Evolutionary conservation across 2,797 vertebrate species (phyloP), one percentile per base, ranked within the genome.

Genomic region (Gallirallus australis): DNA sequence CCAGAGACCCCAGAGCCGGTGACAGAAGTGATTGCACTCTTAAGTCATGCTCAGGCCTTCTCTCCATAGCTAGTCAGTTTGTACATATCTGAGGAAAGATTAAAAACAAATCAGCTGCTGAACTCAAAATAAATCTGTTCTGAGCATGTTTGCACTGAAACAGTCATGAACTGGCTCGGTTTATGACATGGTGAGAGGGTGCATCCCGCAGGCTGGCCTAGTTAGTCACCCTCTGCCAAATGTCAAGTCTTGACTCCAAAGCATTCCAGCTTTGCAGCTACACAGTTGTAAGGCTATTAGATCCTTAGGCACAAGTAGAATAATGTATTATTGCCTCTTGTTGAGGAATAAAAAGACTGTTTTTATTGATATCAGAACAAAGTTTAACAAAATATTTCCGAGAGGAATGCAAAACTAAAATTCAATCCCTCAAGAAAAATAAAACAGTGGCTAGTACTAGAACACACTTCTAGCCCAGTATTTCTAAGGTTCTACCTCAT

Each of bases 61-160:
- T 27, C n/a, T 25, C 24, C 0, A 0, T 9, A n/a, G 8, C 35
- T 25, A 24, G 52, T 73, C 28, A 1, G 9, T 52, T 79, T 28
- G 15, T n/a, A 15, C 8, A 53, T 59, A 86, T 30, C 28, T 71
- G 35, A 90, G 33, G 33, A 82, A 90, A 94, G 28, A 15, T 42
- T 63, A 30, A 90, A 42, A 45, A 45, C 90, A 86, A 86, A 57
- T 1, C 27, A 64, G 11, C 45, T 52, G 47, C 9, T 23, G 61
- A 83, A 69, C 30, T 75, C 28, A 13, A 60, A 86, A 20, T 23
- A 69, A 80, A 82, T 35, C 56, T 66, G 31, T 45, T 28, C 10
- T 6, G 7, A 65, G 40, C 15, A 59, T 2, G 7, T 18, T 50
- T 54, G 57, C 47, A 33, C 11, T 25, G 57, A 76, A 92, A 82